phyloP scores from a whole-genome alignment of 2,797 vertebrate species.

The Amphiprion clarkii region DNA sequence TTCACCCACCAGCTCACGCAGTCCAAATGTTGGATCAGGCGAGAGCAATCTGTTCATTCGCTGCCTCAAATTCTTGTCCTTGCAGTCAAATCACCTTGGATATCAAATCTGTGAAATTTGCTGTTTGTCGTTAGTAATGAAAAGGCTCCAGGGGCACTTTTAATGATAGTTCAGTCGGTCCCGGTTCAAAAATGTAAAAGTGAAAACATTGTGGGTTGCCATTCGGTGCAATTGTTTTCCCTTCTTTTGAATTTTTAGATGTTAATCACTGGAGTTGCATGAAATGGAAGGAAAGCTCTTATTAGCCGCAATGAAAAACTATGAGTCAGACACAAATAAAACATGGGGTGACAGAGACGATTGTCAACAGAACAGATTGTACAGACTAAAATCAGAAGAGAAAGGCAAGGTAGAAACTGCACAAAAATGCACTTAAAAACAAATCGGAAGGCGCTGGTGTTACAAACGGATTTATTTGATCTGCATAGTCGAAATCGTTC shows the following conservation, averaged over 20 bases:
- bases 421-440: neutral
- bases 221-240: neutral
- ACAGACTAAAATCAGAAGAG: neutral
- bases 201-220: conserved; percentile 8
- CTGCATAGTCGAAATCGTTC: conserved; percentile 18
- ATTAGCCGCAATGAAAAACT: conserved; percentile 2
- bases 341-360: conserved; percentile 2
- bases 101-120: conserved; percentile 47
- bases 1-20: conserved; percentile 63
- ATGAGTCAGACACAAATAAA: conserved; percentile 3
- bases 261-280: neutral
- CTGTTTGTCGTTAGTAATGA: conserved; percentile 20
- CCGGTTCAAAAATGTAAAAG: conserved; percentile 20
- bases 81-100: conserved; percentile 50
- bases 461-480: neutral
- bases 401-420: conserved; percentile 10
- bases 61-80: conserved; percentile 45
- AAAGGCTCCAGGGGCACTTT: conserved; percentile 19
- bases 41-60: conserved; percentile 64
- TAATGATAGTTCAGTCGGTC: conserved; percentile 30
- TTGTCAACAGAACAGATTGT: neutral
- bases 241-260: neutral
- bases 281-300: neutral
- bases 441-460: neutral
- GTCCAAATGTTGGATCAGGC: conserved; percentile 60